Conservation (phyloP, 2,888 invertebrate genomes). For the Gibbula magus region DNA sequence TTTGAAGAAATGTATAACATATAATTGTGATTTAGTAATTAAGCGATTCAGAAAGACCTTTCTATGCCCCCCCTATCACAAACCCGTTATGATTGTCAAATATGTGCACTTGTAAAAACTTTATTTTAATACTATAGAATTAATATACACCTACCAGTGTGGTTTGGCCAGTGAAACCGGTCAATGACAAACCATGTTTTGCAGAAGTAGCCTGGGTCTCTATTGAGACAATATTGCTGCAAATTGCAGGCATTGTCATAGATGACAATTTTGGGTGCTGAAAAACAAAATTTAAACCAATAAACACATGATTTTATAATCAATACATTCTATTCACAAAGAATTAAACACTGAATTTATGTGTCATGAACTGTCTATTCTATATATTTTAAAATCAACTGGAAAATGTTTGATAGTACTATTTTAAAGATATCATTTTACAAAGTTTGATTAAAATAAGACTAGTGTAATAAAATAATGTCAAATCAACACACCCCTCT, state of each 20-base stretch:
- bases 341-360: too few relatives aligned
- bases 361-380: too few relatives aligned
- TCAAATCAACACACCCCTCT: neutral
- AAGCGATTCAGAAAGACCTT: too few relatives aligned
- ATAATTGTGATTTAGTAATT: too few relatives aligned
- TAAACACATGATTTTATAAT: neutral
- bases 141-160: neutral
- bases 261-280: constrained; percentile 14
- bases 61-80: too few relatives aligned
- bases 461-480: neutral
- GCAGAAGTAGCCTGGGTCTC: neutral
- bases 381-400: too few relatives aligned
- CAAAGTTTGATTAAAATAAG: neutral
- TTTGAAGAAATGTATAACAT: too few relatives aligned
- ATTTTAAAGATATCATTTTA: neutral
- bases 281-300: neutral
- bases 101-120: too few relatives aligned
- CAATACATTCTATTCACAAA: neutral
- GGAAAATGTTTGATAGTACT: too few relatives aligned
- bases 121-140: neutral
- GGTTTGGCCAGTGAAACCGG: constrained; percentile 1
- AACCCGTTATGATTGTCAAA: too few relatives aligned
- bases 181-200: neutral
- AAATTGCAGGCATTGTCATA: constrained; percentile 4
- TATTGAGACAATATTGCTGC: neutral